Base-by-base conservation (phyloP, 2,888 invertebrate species). In the Craniophora ligustri region DNA sequence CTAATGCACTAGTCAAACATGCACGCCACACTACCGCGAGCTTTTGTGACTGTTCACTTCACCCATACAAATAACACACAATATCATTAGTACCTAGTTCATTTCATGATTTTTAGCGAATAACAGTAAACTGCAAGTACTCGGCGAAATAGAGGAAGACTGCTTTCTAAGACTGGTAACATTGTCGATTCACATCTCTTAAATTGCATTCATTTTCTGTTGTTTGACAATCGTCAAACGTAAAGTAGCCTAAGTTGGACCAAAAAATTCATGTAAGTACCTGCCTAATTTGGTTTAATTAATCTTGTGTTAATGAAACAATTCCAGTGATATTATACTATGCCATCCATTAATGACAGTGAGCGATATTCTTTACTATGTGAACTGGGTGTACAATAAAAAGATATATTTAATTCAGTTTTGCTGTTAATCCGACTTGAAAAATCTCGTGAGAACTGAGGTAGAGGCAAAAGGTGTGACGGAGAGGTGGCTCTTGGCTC, bases 1-100 rank as follows among this genome's bases (percentile, higher is more conserved):
- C 86, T 92, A 92, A 92, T 86, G 81, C 75, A 73, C 75, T 74
- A 75, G 71, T 76, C 88, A 92, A 90, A 92, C 89, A 92, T 81
- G 82, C 81, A 80, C 73, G 75, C 61, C 45, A 48, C 51, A 49
- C 71, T 63, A 56, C 75, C 64, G 73, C 57, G 64, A 67, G 61
- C 57, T 60, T 74, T 68, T 69, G 67, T 53, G 66, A 59, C 55
- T 53, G 21, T 51, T 50, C 49, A 58, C 64, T 66, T 54, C 41
- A 40, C 34, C 56, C 66, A 50, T 39, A 44, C 47, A 55, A 59
- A 56, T 45, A 57, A 61, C n/a, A 64, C 51, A 59, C 50, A n/a
- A 53, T 34, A 34, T 49, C 54, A 61, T 71, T 76, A 69, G 65
- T 60, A 49, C 42, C 49, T 60, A 35, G 44, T 67, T 62, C 23